Conservation (phyloP, 2,113 vertebrate species). For the Otis tarda region DNA sequence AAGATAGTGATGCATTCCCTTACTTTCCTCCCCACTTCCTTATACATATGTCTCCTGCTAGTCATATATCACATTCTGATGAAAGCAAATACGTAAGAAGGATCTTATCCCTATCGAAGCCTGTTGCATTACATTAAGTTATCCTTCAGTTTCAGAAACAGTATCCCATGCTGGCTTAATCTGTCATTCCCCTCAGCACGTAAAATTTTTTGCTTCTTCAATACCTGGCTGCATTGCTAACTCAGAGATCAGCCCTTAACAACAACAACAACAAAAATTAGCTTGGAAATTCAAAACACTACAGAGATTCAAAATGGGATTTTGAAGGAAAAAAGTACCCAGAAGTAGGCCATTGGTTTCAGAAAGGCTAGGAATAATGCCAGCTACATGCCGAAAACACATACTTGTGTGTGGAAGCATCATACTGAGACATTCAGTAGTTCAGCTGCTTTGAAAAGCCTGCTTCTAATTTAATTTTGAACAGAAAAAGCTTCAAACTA, state of each 20-base stretch:
- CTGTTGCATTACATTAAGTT: neutral
- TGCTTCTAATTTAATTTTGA: slow-evolving; percentile 42
- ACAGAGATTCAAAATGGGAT: neutral
- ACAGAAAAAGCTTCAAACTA: neutral
- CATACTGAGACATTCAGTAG: neutral
- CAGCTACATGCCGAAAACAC: neutral
- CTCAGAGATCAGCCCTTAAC: neutral
- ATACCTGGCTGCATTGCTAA: neutral
- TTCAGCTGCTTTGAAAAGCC: slow-evolving; percentile 17
- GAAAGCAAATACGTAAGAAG: neutral
- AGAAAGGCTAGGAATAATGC: neutral
- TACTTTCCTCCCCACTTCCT: neutral
- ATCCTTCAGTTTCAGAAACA: neutral
- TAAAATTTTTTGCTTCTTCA: neutral
- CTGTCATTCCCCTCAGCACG: neutral
- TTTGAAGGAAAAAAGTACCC: neutral
- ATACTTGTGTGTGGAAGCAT: neutral
- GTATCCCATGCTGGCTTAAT: neutral
- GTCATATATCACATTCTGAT: neutral
- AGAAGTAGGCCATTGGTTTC: neutral
- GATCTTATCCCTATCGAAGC: neutral
- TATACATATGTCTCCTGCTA: neutral
- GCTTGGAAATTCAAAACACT: neutral
- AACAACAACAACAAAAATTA: neutral
- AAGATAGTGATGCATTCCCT: neutral